Conservation (phyloP, 2,888 invertebrate genomes). For the Amphipyra tragopoginis region DNA sequence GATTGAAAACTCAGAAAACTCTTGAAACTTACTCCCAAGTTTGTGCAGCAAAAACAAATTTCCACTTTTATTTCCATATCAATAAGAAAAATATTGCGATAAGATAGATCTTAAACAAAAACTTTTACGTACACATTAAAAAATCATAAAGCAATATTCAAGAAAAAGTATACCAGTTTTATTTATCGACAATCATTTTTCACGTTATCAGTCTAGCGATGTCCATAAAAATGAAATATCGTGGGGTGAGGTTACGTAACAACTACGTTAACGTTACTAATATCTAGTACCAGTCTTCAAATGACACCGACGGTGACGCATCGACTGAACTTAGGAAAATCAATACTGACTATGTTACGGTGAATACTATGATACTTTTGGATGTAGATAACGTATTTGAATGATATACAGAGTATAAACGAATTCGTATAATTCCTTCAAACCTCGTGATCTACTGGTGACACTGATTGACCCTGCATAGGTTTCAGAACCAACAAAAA, state of each 20-base stretch:
- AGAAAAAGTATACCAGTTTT: slow-evolving; percentile 21
- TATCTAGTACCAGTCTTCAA: slow-evolving; percentile 67
- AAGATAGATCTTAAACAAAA: background rate
- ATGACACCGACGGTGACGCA: slow-evolving; percentile 70
- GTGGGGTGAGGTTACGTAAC: slow-evolving; percentile 28
- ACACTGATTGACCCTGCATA: no score
- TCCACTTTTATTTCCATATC: no score
- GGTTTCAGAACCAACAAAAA: no score
- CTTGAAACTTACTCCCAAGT: no score
- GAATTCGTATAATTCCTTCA: no score
- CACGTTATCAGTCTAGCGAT: slow-evolving; percentile 37
- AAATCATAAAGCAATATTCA: slow-evolving; percentile 26
- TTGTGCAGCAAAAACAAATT: no score
- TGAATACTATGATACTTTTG: slow-evolving; percentile 18
- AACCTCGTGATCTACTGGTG: no score
- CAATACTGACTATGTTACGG: slow-evolving; percentile 56
- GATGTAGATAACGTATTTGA: background rate
- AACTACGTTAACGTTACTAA: slow-evolving; percentile 30
- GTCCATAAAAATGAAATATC: slow-evolving; percentile 55
- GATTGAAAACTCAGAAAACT: no score
- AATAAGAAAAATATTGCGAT: no score
- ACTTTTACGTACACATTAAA: slow-evolving; percentile 25
- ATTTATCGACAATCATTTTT: slow-evolving; percentile 37
- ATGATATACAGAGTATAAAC: no score
- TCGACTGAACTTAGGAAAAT: slow-evolving; percentile 66